phyloP scores from a whole-genome alignment of 2,113 vertebrate species.

The Pomatostomus ruficeps region DNA sequence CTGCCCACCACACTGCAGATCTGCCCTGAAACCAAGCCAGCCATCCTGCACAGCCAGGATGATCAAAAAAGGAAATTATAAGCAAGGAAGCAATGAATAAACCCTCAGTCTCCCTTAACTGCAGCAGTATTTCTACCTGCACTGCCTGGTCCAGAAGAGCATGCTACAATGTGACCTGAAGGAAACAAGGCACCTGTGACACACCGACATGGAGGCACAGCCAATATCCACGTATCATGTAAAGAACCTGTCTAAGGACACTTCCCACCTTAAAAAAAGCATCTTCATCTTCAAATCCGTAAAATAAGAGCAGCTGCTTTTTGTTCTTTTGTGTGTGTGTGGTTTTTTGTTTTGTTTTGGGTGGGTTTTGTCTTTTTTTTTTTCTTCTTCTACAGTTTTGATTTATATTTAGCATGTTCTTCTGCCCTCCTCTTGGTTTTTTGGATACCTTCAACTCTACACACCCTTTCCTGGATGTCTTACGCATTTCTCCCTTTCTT shows the following conservation, averaged over 20 bases:
- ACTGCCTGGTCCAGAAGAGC: neutral
- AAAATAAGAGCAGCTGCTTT: neutral
- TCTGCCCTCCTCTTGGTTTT: neutral
- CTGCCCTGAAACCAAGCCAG: neutral
- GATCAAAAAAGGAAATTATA: neutral
- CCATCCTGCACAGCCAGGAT: neutral
- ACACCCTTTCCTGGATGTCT: neutral
- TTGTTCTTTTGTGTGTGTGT: neutral
- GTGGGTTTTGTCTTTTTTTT: accelerated
- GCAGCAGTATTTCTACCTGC: neutral
- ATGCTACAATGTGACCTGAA: neutral
- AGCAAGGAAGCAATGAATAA: neutral
- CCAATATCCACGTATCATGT: neutral
- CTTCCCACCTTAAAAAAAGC: neutral
- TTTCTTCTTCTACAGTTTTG: neutral
- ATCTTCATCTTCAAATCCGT: neutral
- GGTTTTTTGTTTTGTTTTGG: neutral
- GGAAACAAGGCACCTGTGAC: neutral
- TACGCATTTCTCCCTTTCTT: neutral
- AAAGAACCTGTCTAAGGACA: neutral
- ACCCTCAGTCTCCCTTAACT: neutral
- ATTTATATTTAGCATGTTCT: neutral
- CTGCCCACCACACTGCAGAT: neutral
- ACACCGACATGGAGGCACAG: neutral
- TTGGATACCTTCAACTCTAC: neutral